These are phyloP conservation scores for Drosophila ogumai DNA, from an alignment of 1,140 invertebrate species.

Conservation along the genomic window DNA sequence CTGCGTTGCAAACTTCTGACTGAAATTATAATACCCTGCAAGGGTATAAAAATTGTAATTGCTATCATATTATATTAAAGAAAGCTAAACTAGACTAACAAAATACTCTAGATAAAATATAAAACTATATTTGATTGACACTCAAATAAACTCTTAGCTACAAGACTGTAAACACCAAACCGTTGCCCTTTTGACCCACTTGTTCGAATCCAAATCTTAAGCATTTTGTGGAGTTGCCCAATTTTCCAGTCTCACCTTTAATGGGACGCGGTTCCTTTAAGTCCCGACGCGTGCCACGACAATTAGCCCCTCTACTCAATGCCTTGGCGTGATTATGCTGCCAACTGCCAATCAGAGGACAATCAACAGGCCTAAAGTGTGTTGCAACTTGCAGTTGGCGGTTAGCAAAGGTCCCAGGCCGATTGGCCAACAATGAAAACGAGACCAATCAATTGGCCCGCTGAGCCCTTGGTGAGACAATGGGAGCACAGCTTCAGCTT, in stretches of 20 bases:
- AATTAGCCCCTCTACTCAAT: constrained; percentile 47
- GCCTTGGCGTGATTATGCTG: constrained; percentile 28
- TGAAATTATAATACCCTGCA: no score
- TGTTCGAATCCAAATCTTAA: constrained; percentile 33
- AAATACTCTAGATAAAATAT: no score
- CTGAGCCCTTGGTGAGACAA: constrained; percentile 59
- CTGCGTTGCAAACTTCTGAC: no score
- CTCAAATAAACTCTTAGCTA: neutral
- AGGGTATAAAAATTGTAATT: no score
- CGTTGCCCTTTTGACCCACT: constrained; percentile 68
- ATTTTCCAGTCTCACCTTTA: constrained; percentile 38
- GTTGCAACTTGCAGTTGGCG: constrained; percentile 48
- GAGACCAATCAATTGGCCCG: constrained; percentile 65
- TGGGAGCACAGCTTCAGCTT: constrained; percentile 47
- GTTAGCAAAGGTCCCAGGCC: constrained; percentile 7
- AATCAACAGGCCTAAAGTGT: constrained; percentile 58
- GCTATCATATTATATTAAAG: no score
- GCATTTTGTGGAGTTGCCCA: constrained; percentile 39
- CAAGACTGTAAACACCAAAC: neutral
- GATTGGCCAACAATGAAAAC: constrained; percentile 61
- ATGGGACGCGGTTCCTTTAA: constrained; percentile 25
- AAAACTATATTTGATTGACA: neutral
- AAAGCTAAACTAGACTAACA: no score
- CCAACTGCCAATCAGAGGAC: constrained; percentile 69
- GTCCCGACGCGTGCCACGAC: constrained; percentile 61